Base-by-base conservation (phyloP, 1,140 invertebrate genomes). In the Ips typographus region DNA sequence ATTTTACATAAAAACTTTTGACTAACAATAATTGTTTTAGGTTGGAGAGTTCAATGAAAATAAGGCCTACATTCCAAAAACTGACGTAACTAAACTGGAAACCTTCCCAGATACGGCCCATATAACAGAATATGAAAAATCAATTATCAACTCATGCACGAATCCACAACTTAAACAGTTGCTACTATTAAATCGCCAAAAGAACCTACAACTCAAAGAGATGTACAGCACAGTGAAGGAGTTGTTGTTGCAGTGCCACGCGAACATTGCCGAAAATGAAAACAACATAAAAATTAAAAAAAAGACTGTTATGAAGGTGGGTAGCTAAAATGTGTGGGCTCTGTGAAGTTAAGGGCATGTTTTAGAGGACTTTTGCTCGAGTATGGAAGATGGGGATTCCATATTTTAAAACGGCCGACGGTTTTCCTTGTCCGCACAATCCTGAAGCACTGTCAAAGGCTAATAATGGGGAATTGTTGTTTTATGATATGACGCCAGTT, bases 321-420 rank as follows among this genome's bases (percentile, higher is more conserved):
- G 6, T 53, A 4, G 4, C 6, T 36, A 53, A 8, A 36, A 53
- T 53, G 36, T 22, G 22, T 22, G 22, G 22, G 22, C 22, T 2
- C 36, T 55, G 8, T 58, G 37, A 58, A 58, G 7, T 2, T n/a
- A 36, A 55, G 39, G 5, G 40, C 38, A 40, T 22, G 8, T 40
- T 40, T 40, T 59, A 4, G 41, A 40, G 7, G 39, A n/a, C 38
- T 41, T 36, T n/a, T 42, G 2, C 44, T 47, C 39, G 49, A 52
- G 64, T 72, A 1, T 73, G 72, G 73, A 66, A 72, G 65, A 44
- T 79, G 36, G 79, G 75, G 2, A 73, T 72, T 4, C 79, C 79
- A 7, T 80, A 76, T 75, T 80, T 80, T 70, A 80, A 80, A 71
- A 73, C 74, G 59, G 66, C 59, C 37, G 49, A 74, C 44, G 65